phyloP scores from a whole-genome alignment of 2,888 invertebrate genomes.

The Heterodera filipjevi region DNA sequence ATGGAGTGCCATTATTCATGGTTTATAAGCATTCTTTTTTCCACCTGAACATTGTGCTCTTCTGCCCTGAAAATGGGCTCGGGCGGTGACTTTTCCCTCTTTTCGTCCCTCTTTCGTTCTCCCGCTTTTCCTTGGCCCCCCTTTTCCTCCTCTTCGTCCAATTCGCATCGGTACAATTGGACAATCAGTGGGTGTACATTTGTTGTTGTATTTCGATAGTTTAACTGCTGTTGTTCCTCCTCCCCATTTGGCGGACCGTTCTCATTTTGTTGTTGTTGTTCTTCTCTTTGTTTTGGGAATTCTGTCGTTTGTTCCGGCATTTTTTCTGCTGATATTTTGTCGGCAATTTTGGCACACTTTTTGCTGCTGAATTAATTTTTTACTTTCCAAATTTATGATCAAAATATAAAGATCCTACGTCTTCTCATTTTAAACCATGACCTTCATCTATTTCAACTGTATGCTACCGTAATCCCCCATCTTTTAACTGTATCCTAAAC shows the following conservation, averaged over 20 bases:
- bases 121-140: not conserved
- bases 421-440: no score
- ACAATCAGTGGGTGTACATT: slow-evolving; percentile 28
- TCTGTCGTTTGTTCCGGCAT: not conserved
- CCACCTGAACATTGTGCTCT: slow-evolving; percentile 45
- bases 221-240: not conserved
- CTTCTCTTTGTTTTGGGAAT: not conserved
- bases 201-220: slow-evolving; percentile 20
- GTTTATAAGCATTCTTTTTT: not conserved
- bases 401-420: no score
- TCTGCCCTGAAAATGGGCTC: slow-evolving; percentile 37
- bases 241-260: not conserved
- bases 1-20: not conserved
- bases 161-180: slow-evolving; percentile 23
- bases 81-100: slow-evolving; percentile 21
- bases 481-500: no score
- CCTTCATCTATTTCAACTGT: no score
- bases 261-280: slow-evolving; percentile 1
- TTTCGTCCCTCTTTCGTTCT: not conserved
- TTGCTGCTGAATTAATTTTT: not conserved
- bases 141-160: slow-evolving; percentile 14
- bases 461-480: no score
- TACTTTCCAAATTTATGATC: no score
- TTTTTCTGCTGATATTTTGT: not conserved
- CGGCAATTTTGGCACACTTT: not conserved